Evolutionary conservation across 1,140 invertebrate genomes (phyloP), one percentile per base, ranked within the genome.

Genomic region (Branchinecta lynchi): DNA sequence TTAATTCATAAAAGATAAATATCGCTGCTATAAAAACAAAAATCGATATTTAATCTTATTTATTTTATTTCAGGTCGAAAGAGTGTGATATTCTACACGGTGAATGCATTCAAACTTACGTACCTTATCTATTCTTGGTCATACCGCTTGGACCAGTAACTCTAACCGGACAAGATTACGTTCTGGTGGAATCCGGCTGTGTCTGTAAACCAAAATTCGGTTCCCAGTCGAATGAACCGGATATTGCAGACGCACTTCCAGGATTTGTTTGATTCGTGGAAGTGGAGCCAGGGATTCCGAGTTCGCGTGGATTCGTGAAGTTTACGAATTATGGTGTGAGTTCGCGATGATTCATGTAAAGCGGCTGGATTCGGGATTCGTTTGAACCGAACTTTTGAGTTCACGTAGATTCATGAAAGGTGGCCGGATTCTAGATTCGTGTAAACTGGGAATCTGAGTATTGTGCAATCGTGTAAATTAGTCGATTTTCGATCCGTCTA

Each of bases 101-200:
- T 15, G 86, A 90, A 76, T 94, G 92, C 77, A 90, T 90, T 46
- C 91, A 93, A 79, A 93, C 90, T 0, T 94, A 92, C 79, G 87
- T 93, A 69, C 92, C 91, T 8, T 93, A 93, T 78, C 79, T 93
- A 70, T 94, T 93, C 79, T 81, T 93, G 75, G 90, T 93, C 66
- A 89, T 93, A 68, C 92, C 92, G 0, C 78, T 93, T 44, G 91
- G 91, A 2, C 91, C 91, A 2, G 91, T 93, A 7, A 93, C 91
- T 10, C 79, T 93, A 12, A 93, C 90, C 15, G 92, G 89, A 8
- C 90, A 92, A 77, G 92, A 93, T 79, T 94, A 94, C 79, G 89
- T 94, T 8, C 81, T 93, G 20, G 90, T 94, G 6, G 92, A 94
- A 77, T 92, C 89, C 75, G 92, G 92, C 44, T 94, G 92, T 76